Conservation (phyloP, 30 jellyfish, hydroid and myxozoan genomes). For the Calvadosia cruxmelitensis region DNA sequence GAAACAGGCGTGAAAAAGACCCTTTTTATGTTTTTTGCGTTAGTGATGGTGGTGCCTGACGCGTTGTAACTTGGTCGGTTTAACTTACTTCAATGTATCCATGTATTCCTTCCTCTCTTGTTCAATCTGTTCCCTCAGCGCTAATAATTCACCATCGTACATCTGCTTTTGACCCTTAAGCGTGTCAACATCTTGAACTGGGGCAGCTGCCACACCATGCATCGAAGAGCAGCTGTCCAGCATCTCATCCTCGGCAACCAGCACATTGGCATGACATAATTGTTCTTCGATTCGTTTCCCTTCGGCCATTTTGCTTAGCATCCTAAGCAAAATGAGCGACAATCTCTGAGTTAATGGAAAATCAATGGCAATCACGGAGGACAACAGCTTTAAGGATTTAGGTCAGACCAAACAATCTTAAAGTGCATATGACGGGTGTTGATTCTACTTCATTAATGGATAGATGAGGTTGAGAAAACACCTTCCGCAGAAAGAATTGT, state of each 20-base stretch:
- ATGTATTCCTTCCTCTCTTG: slow-evolving; percentile 61
- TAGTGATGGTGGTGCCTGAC: slow-evolving; percentile 1
- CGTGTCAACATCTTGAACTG: slow-evolving; percentile 46
- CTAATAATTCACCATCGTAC: slow-evolving; percentile 41
- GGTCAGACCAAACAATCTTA: too few species aligned
- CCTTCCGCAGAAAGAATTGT: too few species aligned
- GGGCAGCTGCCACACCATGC: not conserved
- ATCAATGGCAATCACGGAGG: too few species aligned
- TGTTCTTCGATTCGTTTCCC: not conserved
- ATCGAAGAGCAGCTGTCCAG: not conserved
- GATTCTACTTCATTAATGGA: too few species aligned
- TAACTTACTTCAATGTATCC: slow-evolving; percentile 63
- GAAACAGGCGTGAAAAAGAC: too few species aligned
- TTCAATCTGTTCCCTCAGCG: slow-evolving; percentile 29
- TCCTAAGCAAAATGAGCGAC: not conserved
- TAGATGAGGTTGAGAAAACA: too few species aligned
- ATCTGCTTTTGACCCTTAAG: slow-evolving; percentile 27
- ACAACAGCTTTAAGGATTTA: too few species aligned
- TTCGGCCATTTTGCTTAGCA: not conserved
- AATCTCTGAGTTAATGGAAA: too few species aligned
- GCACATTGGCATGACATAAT: not conserved
- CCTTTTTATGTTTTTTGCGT: not conserved
- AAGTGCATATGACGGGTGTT: too few species aligned
- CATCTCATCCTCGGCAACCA: not conserved
- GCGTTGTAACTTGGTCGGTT: not conserved